These are phyloP conservation scores for Rhamnusium bicolor DNA, from an alignment of 2,888 invertebrate species.

Conservation along the genomic window DNA sequence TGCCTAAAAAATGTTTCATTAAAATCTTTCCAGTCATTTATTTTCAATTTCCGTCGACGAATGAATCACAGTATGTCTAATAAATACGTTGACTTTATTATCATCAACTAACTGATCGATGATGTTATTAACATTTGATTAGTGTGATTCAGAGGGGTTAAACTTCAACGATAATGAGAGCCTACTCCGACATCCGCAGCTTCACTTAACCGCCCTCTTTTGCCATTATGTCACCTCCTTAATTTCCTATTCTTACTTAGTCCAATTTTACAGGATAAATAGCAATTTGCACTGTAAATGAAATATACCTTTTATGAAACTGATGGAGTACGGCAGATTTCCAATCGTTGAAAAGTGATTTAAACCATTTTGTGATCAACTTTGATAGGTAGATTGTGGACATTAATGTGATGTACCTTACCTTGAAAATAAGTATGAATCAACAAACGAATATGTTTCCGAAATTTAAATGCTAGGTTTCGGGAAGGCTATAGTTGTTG, in stretches of 20 bases:
- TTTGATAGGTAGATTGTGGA: neutral
- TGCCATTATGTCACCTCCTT: conserved; percentile 43
- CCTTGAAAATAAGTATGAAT: too few relatives aligned
- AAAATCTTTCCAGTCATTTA: conserved; percentile 70
- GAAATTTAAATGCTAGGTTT: too few relatives aligned
- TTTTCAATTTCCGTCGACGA: conserved; percentile 60
- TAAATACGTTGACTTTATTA: conserved; percentile 48
- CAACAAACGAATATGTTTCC: too few relatives aligned
- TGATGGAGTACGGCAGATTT: neutral
- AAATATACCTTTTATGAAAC: conserved; percentile 16
- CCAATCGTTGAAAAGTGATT: neutral
- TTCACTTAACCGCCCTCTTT: conserved; percentile 30
- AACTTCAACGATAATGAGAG: conserved; percentile 39
- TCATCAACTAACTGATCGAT: conserved; percentile 43
- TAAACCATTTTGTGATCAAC: neutral
- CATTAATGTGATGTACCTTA: too few relatives aligned
- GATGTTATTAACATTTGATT: conserved; percentile 38
- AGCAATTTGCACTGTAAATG: conserved; percentile 36
- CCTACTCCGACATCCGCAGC: conserved; percentile 28
- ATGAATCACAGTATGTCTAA: conserved; percentile 37
- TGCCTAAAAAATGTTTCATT: conserved; percentile 67
- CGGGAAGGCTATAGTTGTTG: too few relatives aligned
- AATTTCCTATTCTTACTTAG: conserved; percentile 46
- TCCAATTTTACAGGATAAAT: conserved; percentile 43
- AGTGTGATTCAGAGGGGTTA: conserved; percentile 36